phyloP scores from a whole-genome alignment of 2,888 invertebrate species.

The Caenorhabditis sp. region DNA sequence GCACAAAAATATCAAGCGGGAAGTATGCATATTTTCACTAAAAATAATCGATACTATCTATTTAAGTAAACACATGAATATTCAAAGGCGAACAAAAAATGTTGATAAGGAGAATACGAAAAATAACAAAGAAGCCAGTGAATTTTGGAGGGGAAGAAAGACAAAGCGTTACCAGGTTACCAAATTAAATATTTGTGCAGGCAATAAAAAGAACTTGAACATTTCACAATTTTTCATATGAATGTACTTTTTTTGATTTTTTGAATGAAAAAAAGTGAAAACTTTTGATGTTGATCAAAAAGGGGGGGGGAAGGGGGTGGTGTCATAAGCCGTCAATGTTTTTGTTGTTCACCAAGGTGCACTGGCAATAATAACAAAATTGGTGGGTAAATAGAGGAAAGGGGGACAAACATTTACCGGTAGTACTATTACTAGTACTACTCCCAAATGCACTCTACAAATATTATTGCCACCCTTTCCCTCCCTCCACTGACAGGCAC shows the following conservation, averaged over 20 bases:
- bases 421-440: background rate
- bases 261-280: no score
- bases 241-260: no score
- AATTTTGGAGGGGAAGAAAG: no score
- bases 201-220: background rate
- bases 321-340: no score
- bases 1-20: slow-evolving; percentile 26
- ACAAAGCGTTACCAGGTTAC: background rate
- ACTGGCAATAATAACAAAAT: no score
- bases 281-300: no score
- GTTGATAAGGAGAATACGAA: background rate
- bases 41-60: background rate
- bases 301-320: no score
- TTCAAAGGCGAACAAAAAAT: background rate
- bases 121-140: background rate
- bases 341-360: no score
- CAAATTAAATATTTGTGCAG: background rate
- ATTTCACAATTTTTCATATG: background rate
- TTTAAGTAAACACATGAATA: background rate
- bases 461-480: background rate
- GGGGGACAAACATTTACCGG: background rate
- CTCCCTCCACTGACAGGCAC: background rate
- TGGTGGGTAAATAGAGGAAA: background rate
- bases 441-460: background rate
- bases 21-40: slow-evolving; percentile 21